Evolutionary conservation across 2,797 vertebrate genomes (phyloP), one percentile per base, ranked within the genome.

Genomic region (Limosa lapponica): DNA sequence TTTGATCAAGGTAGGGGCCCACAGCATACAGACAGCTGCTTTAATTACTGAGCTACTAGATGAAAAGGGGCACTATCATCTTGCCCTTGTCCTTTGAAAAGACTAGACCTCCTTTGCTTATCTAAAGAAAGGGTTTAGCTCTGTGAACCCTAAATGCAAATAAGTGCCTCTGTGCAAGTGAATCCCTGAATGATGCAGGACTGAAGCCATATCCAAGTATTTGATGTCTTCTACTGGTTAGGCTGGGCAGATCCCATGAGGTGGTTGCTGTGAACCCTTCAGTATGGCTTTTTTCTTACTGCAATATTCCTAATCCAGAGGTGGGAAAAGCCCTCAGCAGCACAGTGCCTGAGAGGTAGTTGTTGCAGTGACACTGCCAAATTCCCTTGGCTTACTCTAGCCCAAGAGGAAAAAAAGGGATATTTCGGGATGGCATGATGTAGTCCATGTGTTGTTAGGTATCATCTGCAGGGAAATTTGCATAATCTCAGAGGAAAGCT

Each of bases 401-500:
- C 43, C 23, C 11, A 44, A 62, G 23, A 30, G 2, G 3, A 8
- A n/a, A 65, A 57, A 66, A 67, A 16, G 3, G 13, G 22, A 48
- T 75, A 57, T 87, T 87, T 95, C 61, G 46, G 19, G 28, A 49
- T 69, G 30, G 24, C 20, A 74, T 77, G 58, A 59, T 82, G 32
- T 36, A 55, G 16, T 89, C 82, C 32, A 24, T 27, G 22, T n/a
- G 36, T 80, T 87, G 43, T 75, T 74, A 81, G 32, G 55, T 48
- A 73, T 66, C 51, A 71, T 90, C 83, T 93, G 34, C 46, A 64
- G 66, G 48, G 59, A 86, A 89, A 91, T 94, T 86, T 91, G 87
- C 80, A 90, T 84, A 73, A 62, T 85, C 81, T 90, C 62, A 55
- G 79, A 82, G 49, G 46, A 87, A 90, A 94, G 52, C 7, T 95